Evolutionary conservation across 1,140 invertebrate genomes (phyloP), one percentile per base, ranked within the genome.

Genomic region (Aethina tumida): DNA sequence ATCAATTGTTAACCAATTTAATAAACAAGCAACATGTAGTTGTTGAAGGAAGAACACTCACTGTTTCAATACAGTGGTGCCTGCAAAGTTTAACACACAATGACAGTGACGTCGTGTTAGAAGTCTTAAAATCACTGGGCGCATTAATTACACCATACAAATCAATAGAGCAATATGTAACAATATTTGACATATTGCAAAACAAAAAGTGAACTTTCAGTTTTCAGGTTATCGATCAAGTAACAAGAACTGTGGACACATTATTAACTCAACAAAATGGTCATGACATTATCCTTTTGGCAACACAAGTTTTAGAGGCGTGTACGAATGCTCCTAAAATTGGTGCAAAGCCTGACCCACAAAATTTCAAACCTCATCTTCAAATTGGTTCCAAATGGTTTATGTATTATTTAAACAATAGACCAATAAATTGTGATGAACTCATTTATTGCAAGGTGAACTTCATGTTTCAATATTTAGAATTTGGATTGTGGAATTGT

Each of bases 1-100:
- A 61, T 34, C 56, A 62, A 47, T 58, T 70, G 45, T 42, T 70
- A 39, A 39, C 36, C 5, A 63, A 60, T 53, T 28, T 69, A 29
- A 47, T 64, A 5, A 59, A 39, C n/a, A 31, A 55, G 44, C 52
- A 54, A 37, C 50, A 60, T 32, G 31, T 62, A 3, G 30, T 35
- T 13, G 33, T 69, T 1, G 46, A 64, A 35, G 59, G 59, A 9
- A 50, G 49, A 8, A 66, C 61, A 20, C 56, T 64, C 32, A 47
- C 39, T 1, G 24, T 52, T 31, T 56, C 52, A 14, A 49, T 62
- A 28, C 45, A 56, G 33, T 71, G 67, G 67, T 55, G 62, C 15
- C 41, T 63, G 21, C 37, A 62, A 46, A 47, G 40, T 15, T 37
- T 68, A 7, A 50, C 62, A 41, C 49, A 41, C 42, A 24, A 33